phyloP scores from a whole-genome alignment of 2,113 vertebrate species.

The Macquaria ambigua region DNA sequence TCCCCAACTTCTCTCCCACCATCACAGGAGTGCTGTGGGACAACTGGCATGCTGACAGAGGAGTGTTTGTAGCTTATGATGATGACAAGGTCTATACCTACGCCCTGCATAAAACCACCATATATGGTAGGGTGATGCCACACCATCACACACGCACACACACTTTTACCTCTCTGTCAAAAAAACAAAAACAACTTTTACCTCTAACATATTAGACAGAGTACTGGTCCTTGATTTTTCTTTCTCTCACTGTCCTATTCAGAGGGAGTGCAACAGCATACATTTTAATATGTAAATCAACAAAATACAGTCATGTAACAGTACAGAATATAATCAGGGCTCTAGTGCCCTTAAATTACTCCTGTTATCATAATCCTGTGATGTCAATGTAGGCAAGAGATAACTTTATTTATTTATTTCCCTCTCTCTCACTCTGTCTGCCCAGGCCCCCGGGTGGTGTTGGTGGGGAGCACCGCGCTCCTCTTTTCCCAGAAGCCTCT shows the following conservation, averaged over 20 bases:
- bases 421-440: slow-evolving; percentile 8
- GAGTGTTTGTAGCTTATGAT: slow-evolving; percentile 93
- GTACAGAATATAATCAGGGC: not conserved
- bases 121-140: slow-evolving; percentile 88
- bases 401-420: not conserved
- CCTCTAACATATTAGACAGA: not conserved
- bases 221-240: too few species aligned
- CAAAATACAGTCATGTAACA: not conserved
- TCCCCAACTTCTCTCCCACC: slow-evolving; percentile 94
- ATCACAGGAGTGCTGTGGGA: slow-evolving; percentile 97
- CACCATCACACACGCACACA: not conserved
- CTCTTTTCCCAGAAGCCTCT: slow-evolving; percentile 95
- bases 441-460: slow-evolving; percentile 90
- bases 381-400: not conserved
- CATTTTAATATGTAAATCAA: not conserved
- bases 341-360: not conserved
- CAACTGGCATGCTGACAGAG: slow-evolving; percentile 92
- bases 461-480: slow-evolving; percentile 91
- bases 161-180: not conserved
- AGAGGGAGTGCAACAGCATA: not conserved
- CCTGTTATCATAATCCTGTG: not conserved
- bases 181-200: too few species aligned
- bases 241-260: not conserved
- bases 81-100: slow-evolving; percentile 96
- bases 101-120: slow-evolving; percentile 92